Evolutionary conservation across 2,113 vertebrate species (phyloP), one percentile per base, ranked within the genome.

Genomic region (Prionailurus viverrinus): DNA sequence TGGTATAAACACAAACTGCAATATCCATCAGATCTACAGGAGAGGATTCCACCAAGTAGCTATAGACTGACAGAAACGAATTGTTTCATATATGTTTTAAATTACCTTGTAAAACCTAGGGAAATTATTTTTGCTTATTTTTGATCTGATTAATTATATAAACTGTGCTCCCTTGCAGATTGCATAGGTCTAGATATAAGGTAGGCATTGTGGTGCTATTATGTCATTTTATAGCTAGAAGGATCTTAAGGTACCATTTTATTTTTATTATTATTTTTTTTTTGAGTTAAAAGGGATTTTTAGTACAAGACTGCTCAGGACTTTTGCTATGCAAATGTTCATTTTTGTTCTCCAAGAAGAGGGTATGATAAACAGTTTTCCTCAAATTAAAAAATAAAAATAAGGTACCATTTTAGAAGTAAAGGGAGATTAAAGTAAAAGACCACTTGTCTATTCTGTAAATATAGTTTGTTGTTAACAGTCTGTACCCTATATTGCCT

Each of bases 321-420:
- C 65, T 93, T 97, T 95, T 78, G 69, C 81, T 95, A 89, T 31
- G 18, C 36, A 92, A 91, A 78, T 96, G 33, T 73, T 4, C 21
- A 83, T 73, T 89, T 95, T 96, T 95, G 95, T 90, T 95, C 84
- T 84, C 48, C 48, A 80, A 96, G 53, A 92, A 95, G 48, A 84
- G 4, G 3, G 7, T 73, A 71, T 39, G 41, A 9, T 78, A 61
- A 61, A 89, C 25, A 96, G 45, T 63, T 61, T 82, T 92, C 45
- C 51, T 51, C 29, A 94, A 92, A 94, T 51, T 92, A 83, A 94
- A 36, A 36, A 36, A 36, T 36, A 36, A 36, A 36, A 36, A 36
- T 36, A 36, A 36, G 36, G 36, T 36, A 36, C 36, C 31, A 27
- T 92, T 95, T 93, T 96, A 87, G 65, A 63, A 4, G n/a, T 89